A percentile compares a stretch with the other conserved stretches of the same genome.
These are phyloP conservation scores for Aspiorhynchus laticeps DNA, from an alignment of 2,113 vertebrate genomes.

Conservation along the genomic window DNA sequence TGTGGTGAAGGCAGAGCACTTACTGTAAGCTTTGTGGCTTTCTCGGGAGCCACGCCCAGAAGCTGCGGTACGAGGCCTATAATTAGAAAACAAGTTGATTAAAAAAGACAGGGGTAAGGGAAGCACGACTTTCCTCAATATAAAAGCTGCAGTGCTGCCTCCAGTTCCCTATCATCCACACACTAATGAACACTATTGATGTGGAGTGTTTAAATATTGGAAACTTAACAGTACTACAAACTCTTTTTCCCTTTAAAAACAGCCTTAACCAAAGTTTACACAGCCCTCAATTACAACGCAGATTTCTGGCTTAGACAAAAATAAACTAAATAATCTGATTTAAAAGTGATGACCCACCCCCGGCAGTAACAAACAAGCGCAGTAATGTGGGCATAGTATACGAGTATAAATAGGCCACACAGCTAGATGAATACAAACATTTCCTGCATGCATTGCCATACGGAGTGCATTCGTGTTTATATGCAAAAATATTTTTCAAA, in stretches of 20 bases:
- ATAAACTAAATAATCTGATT: conserved; percentile 76
- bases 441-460: conserved; percentile 54
- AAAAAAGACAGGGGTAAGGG: conserved; percentile 66
- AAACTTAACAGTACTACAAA: conserved; percentile 59
- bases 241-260: conserved; percentile 65
- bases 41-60: conserved; percentile 93
- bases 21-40: conserved; percentile 95
- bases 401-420: conserved; percentile 54
- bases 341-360: conserved; percentile 60
- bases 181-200: conserved; percentile 81
- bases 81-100: conserved; percentile 79
- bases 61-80: conserved; percentile 93
- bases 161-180: conserved; percentile 70
- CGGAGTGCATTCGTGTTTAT: conserved; percentile 40
- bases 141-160: conserved; percentile 68
- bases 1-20: conserved; percentile 73
- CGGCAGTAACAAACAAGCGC: conserved; percentile 58
- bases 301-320: conserved; percentile 63
- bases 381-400: conserved; percentile 36
- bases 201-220: conserved; percentile 74
- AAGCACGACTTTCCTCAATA: conserved; percentile 51
- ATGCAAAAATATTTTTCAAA: conserved; percentile 35
- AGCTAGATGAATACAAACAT: conserved; percentile 58
- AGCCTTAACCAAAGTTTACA: conserved; percentile 70
- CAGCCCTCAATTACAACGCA: conserved; percentile 75